These are phyloP conservation scores for Resseliella maxima DNA, from an alignment of 2,888 invertebrate species.

Conservation along the genomic window DNA sequence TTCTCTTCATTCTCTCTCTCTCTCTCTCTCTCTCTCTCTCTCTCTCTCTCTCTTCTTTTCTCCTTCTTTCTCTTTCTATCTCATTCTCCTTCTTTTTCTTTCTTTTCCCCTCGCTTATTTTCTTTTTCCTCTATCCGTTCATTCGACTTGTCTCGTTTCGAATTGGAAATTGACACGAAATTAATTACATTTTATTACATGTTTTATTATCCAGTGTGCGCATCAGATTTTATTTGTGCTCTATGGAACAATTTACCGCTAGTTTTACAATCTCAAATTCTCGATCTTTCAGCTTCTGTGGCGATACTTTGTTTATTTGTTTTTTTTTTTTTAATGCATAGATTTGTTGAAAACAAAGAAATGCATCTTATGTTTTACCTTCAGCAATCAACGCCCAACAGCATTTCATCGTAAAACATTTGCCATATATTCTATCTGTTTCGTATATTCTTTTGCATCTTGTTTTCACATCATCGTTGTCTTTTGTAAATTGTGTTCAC, in stretches of 20 bases:
- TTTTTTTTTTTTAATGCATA: background rate
- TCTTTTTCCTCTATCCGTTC: background rate
- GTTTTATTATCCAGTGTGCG: background rate
- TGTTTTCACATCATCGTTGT: background rate
- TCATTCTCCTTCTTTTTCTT: background rate
- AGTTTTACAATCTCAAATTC: background rate
- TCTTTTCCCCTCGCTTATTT: background rate
- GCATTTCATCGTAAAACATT: conserved; percentile 17
- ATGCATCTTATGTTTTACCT: background rate
- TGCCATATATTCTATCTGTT: background rate
- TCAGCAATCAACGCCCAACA: background rate
- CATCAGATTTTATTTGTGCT: background rate
- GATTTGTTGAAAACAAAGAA: background rate
- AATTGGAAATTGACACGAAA: conserved; percentile 38
- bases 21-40: background rate
- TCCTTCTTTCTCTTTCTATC: background rate
- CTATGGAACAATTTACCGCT: conserved; percentile 20
- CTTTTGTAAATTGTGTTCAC: background rate
- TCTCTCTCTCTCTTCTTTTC: background rate
- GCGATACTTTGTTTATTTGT: background rate
- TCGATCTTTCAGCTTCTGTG: conserved; percentile 41
- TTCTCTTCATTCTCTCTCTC: background rate
- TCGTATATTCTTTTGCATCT: background rate
- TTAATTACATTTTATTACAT: conserved; percentile 35
- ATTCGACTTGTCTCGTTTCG: background rate